phyloP scores from a whole-genome alignment of 2,113 vertebrate genomes.

The Microcebus griseorufus region DNA sequence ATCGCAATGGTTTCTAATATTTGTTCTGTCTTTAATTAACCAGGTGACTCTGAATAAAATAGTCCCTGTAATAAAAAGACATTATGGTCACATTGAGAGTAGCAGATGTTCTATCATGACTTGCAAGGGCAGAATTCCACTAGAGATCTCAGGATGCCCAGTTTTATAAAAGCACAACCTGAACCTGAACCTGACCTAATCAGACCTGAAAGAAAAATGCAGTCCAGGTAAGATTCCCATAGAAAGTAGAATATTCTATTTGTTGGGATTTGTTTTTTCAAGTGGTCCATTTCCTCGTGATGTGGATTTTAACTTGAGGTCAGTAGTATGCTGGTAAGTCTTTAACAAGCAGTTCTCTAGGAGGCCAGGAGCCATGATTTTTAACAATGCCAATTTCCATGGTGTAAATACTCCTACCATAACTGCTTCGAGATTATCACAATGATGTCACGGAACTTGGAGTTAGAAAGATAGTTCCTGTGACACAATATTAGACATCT shows the following conservation, averaged over 20 bases:
- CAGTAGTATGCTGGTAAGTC: neutral
- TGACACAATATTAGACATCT: neutral
- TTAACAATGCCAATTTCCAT: neutral
- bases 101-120: rapidly evolving
- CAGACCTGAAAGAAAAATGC: neutral
- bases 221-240: neutral
- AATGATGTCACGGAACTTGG: neutral
- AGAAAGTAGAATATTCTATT: neutral
- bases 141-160: no score
- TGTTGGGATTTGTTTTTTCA: neutral
- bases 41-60: neutral
- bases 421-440: neutral
- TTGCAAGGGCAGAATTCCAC: neutral
- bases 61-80: neutral
- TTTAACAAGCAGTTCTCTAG: neutral
- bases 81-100: neutral
- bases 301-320: neutral
- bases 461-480: neutral
- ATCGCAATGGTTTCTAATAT: neutral
- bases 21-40: neutral
- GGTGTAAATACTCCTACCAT: neutral
- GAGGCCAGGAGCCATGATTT: neutral
- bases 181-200: neutral
- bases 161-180: neutral
- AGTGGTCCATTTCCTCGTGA: neutral